Evolutionary conservation across 2,888 invertebrate genomes (phyloP).

Genomic region (Platerodrilus igneus): DNA sequence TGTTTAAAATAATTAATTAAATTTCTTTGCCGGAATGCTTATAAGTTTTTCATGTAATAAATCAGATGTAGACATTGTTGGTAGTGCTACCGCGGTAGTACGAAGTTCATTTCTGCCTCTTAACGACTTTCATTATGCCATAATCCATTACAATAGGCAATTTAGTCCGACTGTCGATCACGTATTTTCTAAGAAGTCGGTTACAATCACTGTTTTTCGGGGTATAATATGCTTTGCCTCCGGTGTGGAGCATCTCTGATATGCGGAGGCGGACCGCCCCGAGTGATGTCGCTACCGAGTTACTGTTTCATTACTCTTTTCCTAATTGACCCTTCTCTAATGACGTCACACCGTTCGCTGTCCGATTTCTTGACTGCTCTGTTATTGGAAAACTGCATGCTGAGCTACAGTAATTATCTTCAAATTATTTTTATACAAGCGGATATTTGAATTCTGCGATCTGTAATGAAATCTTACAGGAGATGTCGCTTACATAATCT

Average conservation of each 20-base stretch:
- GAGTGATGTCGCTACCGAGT: constrained; percentile 32
- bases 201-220: constrained; percentile 35
- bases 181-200: constrained; percentile 39
- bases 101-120: constrained; percentile 40
- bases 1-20: constrained; percentile 51
- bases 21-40: constrained; percentile 48
- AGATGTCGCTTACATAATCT: constrained; percentile 27
- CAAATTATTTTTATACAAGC: constrained; percentile 30
- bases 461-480: constrained; percentile 26
- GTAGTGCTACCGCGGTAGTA: constrained; percentile 40
- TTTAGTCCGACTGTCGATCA: constrained; percentile 44
- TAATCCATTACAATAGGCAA: constrained; percentile 42
- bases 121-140: constrained; percentile 34
- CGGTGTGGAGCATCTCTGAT: constrained; percentile 33
- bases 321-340: constrained; percentile 33
- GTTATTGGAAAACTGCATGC: constrained; percentile 28
- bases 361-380: constrained; percentile 27
- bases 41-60: constrained; percentile 46
- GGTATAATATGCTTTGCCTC: constrained; percentile 28
- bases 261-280: constrained; percentile 37
- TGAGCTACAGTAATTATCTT: constrained; percentile 23
- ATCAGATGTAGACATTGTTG: constrained; percentile 46
- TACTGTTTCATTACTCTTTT: constrained; percentile 35
- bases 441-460: constrained; percentile 30
- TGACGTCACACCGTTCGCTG: constrained; percentile 28